phyloP scores from a whole-genome alignment of 2,113 vertebrate species.

The Ceyx melanurus region DNA sequence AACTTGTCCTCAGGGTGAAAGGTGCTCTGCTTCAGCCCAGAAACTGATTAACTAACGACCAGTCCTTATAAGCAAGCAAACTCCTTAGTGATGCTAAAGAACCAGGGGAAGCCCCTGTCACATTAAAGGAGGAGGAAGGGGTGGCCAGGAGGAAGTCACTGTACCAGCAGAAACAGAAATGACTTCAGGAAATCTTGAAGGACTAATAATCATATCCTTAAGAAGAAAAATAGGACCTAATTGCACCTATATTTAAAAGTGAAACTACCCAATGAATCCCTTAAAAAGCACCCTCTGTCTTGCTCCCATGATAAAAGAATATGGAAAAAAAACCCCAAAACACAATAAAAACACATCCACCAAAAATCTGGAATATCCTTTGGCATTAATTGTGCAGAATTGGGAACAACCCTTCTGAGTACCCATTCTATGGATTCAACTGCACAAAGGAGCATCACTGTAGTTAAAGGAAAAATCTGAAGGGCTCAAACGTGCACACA shows the following conservation, averaged over 20 bases:
- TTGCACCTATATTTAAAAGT: conserved; percentile 8
- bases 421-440: not conserved
- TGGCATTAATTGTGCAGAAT: not conserved
- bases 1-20: not conserved
- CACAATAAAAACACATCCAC: not conserved
- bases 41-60: not conserved
- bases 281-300: not conserved
- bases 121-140: not conserved
- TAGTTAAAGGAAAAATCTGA: not conserved
- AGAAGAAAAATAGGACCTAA: not conserved
- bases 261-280: conserved; percentile 3
- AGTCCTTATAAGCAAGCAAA: not conserved
- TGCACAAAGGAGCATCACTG: not conserved
- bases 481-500: not conserved
- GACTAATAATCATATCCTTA: not conserved
- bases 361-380: not conserved
- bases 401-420: not conserved
- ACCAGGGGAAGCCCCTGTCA: not conserved
- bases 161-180: not conserved
- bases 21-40: not conserved
- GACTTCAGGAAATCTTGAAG: not conserved
- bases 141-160: rapidly evolving
- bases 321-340: rapidly evolving
- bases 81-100: not conserved
- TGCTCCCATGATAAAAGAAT: not conserved